Conservation (phyloP, 1,140 invertebrate species). For the Aleiodes sp. region DNA sequence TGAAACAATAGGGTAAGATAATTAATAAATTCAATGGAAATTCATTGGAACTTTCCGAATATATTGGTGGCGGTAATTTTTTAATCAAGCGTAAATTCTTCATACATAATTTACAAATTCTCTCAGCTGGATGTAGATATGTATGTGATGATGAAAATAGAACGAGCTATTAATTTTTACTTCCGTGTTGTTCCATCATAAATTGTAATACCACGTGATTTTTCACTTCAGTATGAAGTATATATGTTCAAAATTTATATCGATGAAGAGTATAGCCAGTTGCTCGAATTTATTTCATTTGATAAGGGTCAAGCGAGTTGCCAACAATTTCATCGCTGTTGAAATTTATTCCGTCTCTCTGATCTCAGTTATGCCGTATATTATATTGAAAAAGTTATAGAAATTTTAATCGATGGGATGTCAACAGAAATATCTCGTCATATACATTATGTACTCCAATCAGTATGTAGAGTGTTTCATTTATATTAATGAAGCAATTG, state of each 20-base stretch:
- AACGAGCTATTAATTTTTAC: neutral
- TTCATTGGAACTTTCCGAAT: no score
- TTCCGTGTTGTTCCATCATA: neutral
- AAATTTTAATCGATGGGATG: neutral
- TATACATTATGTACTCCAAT: neutral
- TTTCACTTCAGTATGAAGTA: neutral
- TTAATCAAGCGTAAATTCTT: no score
- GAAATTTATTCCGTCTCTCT: neutral
- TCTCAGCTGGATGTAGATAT: neutral
- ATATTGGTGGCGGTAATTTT: no score
- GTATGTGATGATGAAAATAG: neutral
- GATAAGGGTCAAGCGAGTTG: conserved; percentile 27
- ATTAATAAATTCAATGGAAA: no score
- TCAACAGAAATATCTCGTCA: neutral
- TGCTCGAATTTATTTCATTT: conserved; percentile 22
- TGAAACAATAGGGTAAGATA: no score
- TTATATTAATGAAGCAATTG: conserved; percentile 4
- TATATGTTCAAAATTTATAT: neutral
- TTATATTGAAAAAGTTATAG: neutral
- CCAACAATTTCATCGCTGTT: neutral
- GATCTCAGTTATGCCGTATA: neutral
- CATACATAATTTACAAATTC: no score
- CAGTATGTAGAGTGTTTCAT: neutral
- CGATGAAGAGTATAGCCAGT: neutral
- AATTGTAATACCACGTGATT: conserved; percentile 4